Percentiles rank a stretch among this genome's conserved stretches.
phyloP scores from a whole-genome alignment of 2,113 vertebrate genomes.

The Herpailurus yagouaroundi region DNA sequence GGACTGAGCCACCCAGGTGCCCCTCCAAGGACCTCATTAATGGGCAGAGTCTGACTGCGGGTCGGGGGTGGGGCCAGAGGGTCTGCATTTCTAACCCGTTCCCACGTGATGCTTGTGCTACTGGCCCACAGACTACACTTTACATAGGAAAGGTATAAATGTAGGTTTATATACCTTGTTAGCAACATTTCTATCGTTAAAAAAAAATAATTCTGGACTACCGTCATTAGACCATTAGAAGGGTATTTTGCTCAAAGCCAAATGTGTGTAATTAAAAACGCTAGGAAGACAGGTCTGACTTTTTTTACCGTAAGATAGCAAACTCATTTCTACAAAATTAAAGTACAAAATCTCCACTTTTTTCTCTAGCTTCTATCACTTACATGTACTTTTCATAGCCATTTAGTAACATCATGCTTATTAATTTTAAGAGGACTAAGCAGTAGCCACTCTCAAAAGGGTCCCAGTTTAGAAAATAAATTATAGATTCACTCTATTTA shows the following conservation, averaged over 20 bases:
- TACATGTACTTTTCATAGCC: background rate
- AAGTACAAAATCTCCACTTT: background rate
- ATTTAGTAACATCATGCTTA: background rate
- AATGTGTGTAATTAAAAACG: background rate
- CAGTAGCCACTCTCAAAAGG: background rate
- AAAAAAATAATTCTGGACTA: background rate
- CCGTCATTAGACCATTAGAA: background rate
- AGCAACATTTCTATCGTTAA: background rate
- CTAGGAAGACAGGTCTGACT: background rate
- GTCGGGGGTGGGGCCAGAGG: background rate
- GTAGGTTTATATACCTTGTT: background rate
- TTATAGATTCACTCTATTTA: background rate
- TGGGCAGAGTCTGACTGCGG: background rate
- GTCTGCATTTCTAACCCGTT: background rate
- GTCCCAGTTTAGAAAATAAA: constrained; percentile 19
- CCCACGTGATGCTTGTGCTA: background rate
- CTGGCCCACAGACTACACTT: background rate
- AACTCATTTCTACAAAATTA: background rate
- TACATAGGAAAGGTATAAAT: background rate
- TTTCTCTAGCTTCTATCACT: background rate
- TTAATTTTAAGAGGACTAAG: background rate
- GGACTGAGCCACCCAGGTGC: too few relatives aligned
- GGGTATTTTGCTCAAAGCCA: constrained; percentile 21
- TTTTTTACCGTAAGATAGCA: background rate
- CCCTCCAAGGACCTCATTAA: too few relatives aligned